These are phyloP conservation scores for Etia nguti DNA, from an alignment of 2,113 vertebrate species.

Conservation along the genomic window DNA sequence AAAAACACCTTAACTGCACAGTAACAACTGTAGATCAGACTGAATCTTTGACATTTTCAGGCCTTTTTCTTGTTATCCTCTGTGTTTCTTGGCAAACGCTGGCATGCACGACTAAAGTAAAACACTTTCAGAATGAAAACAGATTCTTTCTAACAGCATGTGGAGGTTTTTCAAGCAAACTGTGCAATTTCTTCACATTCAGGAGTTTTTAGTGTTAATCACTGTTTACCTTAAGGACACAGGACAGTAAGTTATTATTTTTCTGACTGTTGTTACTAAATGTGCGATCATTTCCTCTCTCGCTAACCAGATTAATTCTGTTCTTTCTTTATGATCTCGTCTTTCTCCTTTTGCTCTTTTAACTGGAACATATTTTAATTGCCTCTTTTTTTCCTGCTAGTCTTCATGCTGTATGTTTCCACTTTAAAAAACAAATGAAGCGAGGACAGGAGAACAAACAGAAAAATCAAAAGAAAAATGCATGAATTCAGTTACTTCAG, in stretches of 20 bases:
- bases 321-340: not conserved
- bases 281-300: not conserved
- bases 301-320: not conserved
- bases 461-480: not conserved
- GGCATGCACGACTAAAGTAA: too few relatives aligned
- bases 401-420: not conserved
- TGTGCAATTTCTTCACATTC: not conserved
- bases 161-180: not conserved
- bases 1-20: accelerated
- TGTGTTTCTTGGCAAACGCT: not conserved
- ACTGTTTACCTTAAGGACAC: accelerated
- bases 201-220: not conserved
- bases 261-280: not conserved
- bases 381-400: not conserved
- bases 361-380: not conserved
- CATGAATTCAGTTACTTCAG: not conserved
- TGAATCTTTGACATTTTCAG: not conserved
- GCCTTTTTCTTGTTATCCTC: not conserved
- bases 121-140: not conserved
- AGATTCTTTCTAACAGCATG: not conserved
- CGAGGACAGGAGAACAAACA: not conserved
- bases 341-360: not conserved
- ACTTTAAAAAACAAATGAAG: not conserved
- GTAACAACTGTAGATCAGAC: not conserved
- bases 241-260: not conserved